These are phyloP conservation scores for Patella caerulea DNA, from an alignment of 2,888 invertebrate genomes.

Conservation along the genomic window DNA sequence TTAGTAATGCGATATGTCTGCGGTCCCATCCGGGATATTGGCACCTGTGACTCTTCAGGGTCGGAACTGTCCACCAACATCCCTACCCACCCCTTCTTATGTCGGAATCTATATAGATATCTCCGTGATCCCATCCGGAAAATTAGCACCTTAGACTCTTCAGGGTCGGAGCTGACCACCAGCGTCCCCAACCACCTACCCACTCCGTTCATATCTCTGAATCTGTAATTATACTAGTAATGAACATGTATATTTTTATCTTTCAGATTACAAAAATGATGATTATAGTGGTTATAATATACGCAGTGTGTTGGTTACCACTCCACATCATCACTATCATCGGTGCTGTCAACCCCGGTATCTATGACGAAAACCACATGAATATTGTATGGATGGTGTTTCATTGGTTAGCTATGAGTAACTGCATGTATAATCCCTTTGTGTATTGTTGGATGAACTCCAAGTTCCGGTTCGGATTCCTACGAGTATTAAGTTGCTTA, in stretches of 20 bases:
- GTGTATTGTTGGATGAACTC: slow-evolving; percentile 98
- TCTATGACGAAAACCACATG: slow-evolving; percentile 52
- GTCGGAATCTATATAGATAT: too few relatives aligned
- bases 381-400: slow-evolving; percentile 73
- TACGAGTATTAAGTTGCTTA: slow-evolving; percentile 44
- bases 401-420: slow-evolving; percentile 90
- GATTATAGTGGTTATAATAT: slow-evolving; percentile 93
- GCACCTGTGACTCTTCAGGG: too few relatives aligned
- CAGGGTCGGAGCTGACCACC: too few relatives aligned
- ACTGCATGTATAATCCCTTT: slow-evolving; percentile 96
- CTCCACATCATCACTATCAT: slow-evolving; percentile 93
- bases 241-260: slow-evolving; percentile 10
- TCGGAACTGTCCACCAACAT: too few relatives aligned
- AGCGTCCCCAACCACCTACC: too few relatives aligned
- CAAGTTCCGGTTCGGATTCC: slow-evolving; percentile 73
- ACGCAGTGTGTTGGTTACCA: slow-evolving; percentile 94
- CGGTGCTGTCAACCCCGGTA: slow-evolving; percentile 48
- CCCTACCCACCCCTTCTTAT: too few relatives aligned
- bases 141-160: too few relatives aligned
- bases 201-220: too few relatives aligned
- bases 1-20: too few relatives aligned
- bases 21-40: too few relatives aligned
- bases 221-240: too few relatives aligned
- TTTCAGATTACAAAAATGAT: slow-evolving; percentile 78
- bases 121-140: too few relatives aligned